Evolutionary conservation across 1,140 invertebrate genomes (phyloP), one percentile per base, ranked within the genome.

Genomic region (Rhizoglyphus robini): DNA sequence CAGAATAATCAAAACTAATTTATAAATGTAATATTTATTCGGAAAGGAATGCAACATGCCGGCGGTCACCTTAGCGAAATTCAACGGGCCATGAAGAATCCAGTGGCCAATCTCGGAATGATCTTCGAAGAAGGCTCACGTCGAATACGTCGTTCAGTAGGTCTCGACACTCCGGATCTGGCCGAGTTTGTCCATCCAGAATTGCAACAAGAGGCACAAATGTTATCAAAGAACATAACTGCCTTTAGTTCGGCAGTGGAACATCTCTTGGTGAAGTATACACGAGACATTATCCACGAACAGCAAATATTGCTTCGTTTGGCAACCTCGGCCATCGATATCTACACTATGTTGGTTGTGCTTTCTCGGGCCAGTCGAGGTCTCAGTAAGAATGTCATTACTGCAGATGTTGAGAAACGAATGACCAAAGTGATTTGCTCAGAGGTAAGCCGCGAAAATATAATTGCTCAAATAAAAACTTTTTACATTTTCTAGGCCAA

Each of bases 181-280:
- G 49, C 64, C 30, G 67, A 74, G 46, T 81, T 86, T 69, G 79
- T 80, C 8, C 76, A 79, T 74, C 81, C 83, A n/a, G 82, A 81
- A 71, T 79, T 96, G 23, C 71, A 77, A 1, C 75, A 81, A 0
- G 82, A 82, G 67, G 86, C 87, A 51, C 76, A 78, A 63, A 76
- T 85, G 75, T 84, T 86, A 76, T 69, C 69, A 4, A 65, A 61
- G 59, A 25, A 81, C 67, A 83, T 94, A 62, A 84, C 86, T 72
- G 72, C 81, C 30, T 96, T 95, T 79, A 93, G 93, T 1, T 81
- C 83, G 70, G 79, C 83, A 15, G 85, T 96, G 32, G 94, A 98
- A 79, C 76, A 80, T 57, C 76, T 87, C 58, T 79, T 99, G 20
- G 83, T 91, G n/a, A 92, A 92, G 77, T 84, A 96, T 77, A 88